Evolutionary conservation across 2,797 vertebrate genomes (phyloP).

Genomic region (Cygnus olor): DNA sequence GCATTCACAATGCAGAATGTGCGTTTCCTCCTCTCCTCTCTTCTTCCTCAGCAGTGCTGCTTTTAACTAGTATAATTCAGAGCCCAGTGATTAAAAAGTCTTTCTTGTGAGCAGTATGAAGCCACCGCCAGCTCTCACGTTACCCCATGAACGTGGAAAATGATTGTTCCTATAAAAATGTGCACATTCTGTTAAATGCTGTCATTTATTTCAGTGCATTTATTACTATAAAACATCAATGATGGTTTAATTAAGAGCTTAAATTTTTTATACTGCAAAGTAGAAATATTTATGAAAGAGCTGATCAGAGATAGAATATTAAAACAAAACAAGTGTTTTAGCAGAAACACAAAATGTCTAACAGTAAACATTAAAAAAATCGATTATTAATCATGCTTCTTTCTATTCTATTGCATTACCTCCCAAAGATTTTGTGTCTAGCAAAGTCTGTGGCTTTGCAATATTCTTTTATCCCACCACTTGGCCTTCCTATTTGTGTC

Average conservation of each 20-base stretch:
- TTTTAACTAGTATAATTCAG: not conserved
- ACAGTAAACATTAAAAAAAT: constrained; percentile 40
- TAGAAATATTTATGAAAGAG: constrained; percentile 71
- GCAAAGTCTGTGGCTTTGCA: not conserved
- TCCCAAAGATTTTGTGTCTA: not conserved
- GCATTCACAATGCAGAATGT: not conserved
- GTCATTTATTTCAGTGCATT: constrained; percentile 46
- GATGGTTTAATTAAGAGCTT: constrained; percentile 70
- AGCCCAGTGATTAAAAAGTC: not conserved
- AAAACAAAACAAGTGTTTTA: constrained; percentile 61
- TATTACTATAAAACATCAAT: constrained; percentile 55
- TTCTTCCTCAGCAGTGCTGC: not conserved
- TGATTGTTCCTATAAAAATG: constrained; percentile 11
- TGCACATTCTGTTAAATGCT: constrained; percentile 31
- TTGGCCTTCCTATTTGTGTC: not conserved
- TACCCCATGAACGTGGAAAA: not conserved
- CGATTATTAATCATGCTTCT: constrained; percentile 37
- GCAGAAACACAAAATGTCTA: constrained; percentile 27
- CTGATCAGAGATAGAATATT: constrained; percentile 17
- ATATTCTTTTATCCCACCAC: not conserved
- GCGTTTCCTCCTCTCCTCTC: not conserved
- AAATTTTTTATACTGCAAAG: constrained; percentile 58
- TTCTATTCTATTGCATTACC: not conserved
- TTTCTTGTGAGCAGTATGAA: not conserved
- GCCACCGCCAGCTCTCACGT: not conserved